A percentile compares a stretch with the other conserved stretches of the same genome.
These are phyloP conservation scores for Caiman crocodilus DNA, from an alignment of 2,797 vertebrate genomes.

Conservation along the genomic window DNA sequence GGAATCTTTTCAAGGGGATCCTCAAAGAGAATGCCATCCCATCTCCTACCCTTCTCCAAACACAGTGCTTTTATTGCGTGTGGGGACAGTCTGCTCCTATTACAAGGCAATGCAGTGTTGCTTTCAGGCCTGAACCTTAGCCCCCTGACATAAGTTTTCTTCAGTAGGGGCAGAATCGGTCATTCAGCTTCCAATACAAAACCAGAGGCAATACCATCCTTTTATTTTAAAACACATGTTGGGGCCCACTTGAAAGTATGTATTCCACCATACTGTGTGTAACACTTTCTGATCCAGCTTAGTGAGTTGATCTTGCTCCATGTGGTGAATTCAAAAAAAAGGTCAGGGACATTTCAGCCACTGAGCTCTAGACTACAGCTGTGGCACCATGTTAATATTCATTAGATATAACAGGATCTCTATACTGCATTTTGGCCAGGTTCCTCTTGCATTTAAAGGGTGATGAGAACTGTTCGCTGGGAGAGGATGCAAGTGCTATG, in stretches of 20 bases:
- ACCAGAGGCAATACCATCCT: not conserved
- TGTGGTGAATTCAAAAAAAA: rapidly evolving
- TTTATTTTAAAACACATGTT: not conserved
- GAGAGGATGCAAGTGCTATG: not conserved
- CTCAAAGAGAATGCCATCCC: rapidly evolving
- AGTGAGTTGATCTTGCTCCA: rapidly evolving
- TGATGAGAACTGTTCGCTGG: not conserved
- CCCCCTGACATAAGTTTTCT: rapidly evolving
- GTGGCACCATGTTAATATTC: rapidly evolving
- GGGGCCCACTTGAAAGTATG: rapidly evolving
- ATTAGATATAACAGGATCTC: rapidly evolving
- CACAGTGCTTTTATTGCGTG: rapidly evolving
- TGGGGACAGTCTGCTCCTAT: not conserved
- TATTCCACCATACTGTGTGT: rapidly evolving
- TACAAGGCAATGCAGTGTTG: rapidly evolving
- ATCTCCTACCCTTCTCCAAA: too few relatives aligned
- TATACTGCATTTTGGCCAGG: rapidly evolving
- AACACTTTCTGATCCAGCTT: not conserved
- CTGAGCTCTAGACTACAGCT: rapidly evolving
- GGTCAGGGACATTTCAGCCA: rapidly evolving
- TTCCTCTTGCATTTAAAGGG: not conserved
- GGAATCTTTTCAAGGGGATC: not conserved
- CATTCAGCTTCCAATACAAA: not conserved
- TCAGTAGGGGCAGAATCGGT: not conserved
- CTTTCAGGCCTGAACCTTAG: not conserved